phyloP scores from a whole-genome alignment of 2,113 vertebrate species.

The Laticauda colubrina region DNA sequence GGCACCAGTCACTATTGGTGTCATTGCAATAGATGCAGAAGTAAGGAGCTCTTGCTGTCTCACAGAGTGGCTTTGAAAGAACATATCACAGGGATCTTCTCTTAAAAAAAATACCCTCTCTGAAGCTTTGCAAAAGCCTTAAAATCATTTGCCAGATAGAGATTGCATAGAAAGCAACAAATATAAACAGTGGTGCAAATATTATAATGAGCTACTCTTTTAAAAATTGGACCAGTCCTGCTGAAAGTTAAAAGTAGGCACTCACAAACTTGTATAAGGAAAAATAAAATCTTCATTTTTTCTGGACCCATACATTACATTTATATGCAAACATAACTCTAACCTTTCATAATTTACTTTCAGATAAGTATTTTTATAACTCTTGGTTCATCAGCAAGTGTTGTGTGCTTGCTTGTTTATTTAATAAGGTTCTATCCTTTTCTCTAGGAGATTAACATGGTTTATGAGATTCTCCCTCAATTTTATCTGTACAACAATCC shows the following conservation, averaged over 20 bases:
- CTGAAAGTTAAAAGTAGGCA: neutral
- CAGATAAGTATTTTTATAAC: neutral
- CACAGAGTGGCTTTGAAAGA: neutral
- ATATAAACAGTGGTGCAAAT: neutral
- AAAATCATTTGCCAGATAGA: neutral
- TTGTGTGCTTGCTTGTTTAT: neutral
- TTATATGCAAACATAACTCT: neutral
- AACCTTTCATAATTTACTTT: neutral
- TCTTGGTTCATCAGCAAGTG: neutral
- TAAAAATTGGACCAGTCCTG: neutral
- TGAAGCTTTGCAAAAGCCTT: neutral
- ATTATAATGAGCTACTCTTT: neutral
- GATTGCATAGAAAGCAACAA: neutral
- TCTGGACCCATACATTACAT: constrained; percentile 25
- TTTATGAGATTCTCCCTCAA: neutral
- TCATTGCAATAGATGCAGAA: neutral
- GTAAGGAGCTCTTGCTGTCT: neutral
- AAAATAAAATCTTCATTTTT: neutral
- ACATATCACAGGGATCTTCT: neutral
- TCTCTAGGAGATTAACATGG: neutral
- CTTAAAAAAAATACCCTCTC: neutral
- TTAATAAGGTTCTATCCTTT: neutral
- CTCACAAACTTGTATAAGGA: neutral
- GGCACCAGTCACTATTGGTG: neutral
- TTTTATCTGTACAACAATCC: neutral